Evolutionary conservation across 2,888 invertebrate genomes (phyloP), one percentile per base, ranked within the genome.

Genomic region (Netelia virgata): DNA sequence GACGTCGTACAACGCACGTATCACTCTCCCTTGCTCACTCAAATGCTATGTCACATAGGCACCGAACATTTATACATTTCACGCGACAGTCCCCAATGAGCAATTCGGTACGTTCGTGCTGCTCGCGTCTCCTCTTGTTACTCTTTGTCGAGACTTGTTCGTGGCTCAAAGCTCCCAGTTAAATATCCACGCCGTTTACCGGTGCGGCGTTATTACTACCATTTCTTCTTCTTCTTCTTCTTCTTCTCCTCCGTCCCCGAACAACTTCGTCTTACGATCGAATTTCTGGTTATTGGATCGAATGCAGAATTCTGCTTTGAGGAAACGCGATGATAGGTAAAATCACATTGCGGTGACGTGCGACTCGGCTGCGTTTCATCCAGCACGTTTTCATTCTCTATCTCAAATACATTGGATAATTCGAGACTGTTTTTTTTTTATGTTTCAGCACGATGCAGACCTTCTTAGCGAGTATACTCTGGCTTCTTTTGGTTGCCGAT

Each of bases 401-500:
- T 9, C n/a, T 14, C 14, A 14, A 23, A 74, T 74, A 18, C 16
- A 3, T 10, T 11, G 18, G 6, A 47, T 74, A 23, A 43, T 53
- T 66, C n/a, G 53, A 72, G 41, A 61, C 77, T 84, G n/a, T 55
- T 77, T 64, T 55, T 64, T 55, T 41, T 43, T 53, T 41, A 43
- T 73, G 55, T 91, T 90, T 79, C 87, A 92, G 91, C 68, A 87
- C 82, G 78, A 91, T 90, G 89, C 88, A 86, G 86, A 82, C 77
- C 55, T 79, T 89, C 47, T 59, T 88, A 66, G 74, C 77, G 20
- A 86, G 82, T 41, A 73, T 89, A 47, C 59, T 91, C 69, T 90
- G 89, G 86, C 79, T 91, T 6, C 74, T 90, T 43, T 86, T 91
- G 53, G 84, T 89, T 63, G 86, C 84, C 72, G 84, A 86, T 70